These are phyloP conservation scores for Caenorhabditis sp. DNA, from an alignment of 2,888 invertebrate genomes.

Conservation along the genomic window DNA sequence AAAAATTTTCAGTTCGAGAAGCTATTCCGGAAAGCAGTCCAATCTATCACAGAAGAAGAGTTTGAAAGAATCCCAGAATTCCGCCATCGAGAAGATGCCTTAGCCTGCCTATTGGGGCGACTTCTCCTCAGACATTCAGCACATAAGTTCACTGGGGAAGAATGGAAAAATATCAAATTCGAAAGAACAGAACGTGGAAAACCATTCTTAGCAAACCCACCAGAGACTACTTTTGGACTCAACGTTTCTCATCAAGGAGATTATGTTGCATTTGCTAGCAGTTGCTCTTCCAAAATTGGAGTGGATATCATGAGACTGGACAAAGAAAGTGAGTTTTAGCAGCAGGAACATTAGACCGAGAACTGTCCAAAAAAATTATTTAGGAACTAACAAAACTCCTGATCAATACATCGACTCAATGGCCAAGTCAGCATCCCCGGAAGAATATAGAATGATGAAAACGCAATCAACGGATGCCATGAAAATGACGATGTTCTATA, in stretches of 20 bases:
- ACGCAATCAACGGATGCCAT: slow-evolving; percentile 67
- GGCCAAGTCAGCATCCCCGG: slow-evolving; percentile 65
- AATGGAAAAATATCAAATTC: slow-evolving; percentile 65
- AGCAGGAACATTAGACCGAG: too few species aligned
- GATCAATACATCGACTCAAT: slow-evolving; percentile 71
- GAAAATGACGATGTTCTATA: slow-evolving; percentile 70
- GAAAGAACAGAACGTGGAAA: slow-evolving; percentile 69
- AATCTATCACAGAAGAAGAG: slow-evolving; percentile 67
- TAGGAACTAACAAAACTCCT: slow-evolving; percentile 68
- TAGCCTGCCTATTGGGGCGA: slow-evolving; percentile 66
- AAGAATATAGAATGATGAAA: slow-evolving; percentile 67
- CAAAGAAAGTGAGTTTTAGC: slow-evolving; percentile 56
- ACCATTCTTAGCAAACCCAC: slow-evolving; percentile 64
- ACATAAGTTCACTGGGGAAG: slow-evolving; percentile 58
- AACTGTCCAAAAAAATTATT: background rate
- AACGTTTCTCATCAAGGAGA: slow-evolving; percentile 71
- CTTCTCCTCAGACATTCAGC: slow-evolving; percentile 65
- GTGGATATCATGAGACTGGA: slow-evolving; percentile 70
- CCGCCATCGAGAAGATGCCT: slow-evolving; percentile 66
- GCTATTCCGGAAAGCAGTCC: slow-evolving; percentile 65
- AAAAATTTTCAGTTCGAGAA: slow-evolving; percentile 57
- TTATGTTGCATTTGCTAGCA: slow-evolving; percentile 69
- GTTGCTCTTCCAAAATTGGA: slow-evolving; percentile 65
- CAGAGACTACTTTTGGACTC: slow-evolving; percentile 59
- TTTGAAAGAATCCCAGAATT: slow-evolving; percentile 60